Percentiles rank a stretch among this genome's conserved stretches.
phyloP scores from a whole-genome alignment of 2,888 invertebrate genomes.

The Dendrolimus houi region DNA sequence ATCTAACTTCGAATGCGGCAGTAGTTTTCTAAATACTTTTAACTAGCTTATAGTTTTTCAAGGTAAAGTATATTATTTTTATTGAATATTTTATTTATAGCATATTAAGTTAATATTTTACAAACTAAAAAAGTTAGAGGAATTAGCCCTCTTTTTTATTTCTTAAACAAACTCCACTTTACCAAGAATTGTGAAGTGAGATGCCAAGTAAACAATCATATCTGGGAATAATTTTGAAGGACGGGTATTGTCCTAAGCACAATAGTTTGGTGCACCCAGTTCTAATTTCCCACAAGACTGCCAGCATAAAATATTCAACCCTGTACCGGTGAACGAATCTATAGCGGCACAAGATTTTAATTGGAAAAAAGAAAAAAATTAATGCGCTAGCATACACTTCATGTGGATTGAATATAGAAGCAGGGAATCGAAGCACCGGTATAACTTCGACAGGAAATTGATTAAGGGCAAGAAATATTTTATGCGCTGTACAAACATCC shows the following conservation, averaged over 20 bases:
- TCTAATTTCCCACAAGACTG: slow-evolving; percentile 52
- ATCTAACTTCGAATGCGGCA: no score
- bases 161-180: no score
- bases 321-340: slow-evolving; percentile 36
- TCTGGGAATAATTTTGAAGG: no score
- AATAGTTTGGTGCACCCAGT: slow-evolving; percentile 42
- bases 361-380: slow-evolving; percentile 33
- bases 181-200: no score
- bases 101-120: no score
- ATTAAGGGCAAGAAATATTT: not conserved
- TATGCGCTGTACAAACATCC: slow-evolving; percentile 13
- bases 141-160: no score
- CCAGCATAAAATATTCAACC: slow-evolving; percentile 52
- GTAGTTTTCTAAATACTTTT: no score
- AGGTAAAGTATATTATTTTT: no score
- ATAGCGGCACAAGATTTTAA: slow-evolving; percentile 43
- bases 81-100: no score
- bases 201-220: no score
- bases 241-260: slow-evolving; percentile 20
- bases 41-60: no score
- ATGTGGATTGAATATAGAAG: slow-evolving; percentile 17
- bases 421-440: slow-evolving; percentile 16
- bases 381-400: slow-evolving; percentile 15
- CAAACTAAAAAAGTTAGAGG: no score
- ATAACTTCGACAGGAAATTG: slow-evolving; percentile 4